Base-by-base conservation (phyloP, 2,888 invertebrate species). In the Anoplius nigerrimus region DNA sequence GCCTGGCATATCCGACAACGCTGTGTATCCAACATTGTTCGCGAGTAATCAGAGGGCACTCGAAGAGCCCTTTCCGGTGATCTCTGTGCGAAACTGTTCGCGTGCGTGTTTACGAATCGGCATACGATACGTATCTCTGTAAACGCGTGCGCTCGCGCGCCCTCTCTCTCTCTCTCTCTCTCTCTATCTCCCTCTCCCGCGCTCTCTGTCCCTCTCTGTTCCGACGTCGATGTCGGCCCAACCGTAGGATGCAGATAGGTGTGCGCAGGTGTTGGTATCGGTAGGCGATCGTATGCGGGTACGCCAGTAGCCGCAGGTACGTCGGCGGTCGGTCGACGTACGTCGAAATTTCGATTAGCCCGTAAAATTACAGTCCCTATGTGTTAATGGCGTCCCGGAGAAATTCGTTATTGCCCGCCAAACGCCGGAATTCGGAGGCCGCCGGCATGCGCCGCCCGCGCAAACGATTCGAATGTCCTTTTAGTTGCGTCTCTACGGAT, bases 331-430 rank as follows among this genome's bases (percentile, higher is more conserved):
- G 13, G 16, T 20, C 16, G 43, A 43, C 20, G 55, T 55, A 34
- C 42, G 34, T 55, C 55, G 55, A 55, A 42, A 55, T 34, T 55
- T 55, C 42, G 55, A 34, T 55, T 55, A 55, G 42, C 55, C 55
- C 8, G 42, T 55, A 55, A 55, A 34, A 34, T 55, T 55, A 55
- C 55, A 55, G 34, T 24, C 42, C 53, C 53, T 21, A 53, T n/a
- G 53, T 24, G 53, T 53, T 18, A 20, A 18, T 24, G 15, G 15
- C 53, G 53, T 21, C 53, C 5, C 24, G n/a, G 22, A 53, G 53
- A 53, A 53, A 53, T 53, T 53, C 53, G 53, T 22, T 53, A 53
- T 16, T 22, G 53, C n/a, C 53, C 15, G 21, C 21, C 53, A 22
- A 18, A 16, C 48, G 8, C 6, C 34, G 34, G 34, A 34, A 34